These are phyloP conservation scores for Adrianichthys oophorus DNA, from an alignment of 2,797 vertebrate species.

Conservation along the genomic window DNA sequence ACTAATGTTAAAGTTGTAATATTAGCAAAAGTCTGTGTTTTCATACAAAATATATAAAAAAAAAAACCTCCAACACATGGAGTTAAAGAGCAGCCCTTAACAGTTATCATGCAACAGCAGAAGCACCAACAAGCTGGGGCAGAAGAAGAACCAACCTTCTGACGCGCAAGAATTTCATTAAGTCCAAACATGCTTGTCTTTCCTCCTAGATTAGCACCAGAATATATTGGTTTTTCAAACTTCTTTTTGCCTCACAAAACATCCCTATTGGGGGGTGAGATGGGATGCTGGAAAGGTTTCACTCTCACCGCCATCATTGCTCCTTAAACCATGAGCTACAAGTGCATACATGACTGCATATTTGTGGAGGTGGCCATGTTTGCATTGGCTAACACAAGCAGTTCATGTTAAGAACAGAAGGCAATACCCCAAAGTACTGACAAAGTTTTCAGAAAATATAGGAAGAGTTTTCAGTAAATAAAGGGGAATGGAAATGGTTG, in stretches of 20 bases:
- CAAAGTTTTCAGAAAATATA: constrained; percentile 15
- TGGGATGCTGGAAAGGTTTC: constrained; percentile 53
- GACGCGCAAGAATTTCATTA: neutral
- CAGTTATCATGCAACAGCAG: constrained; percentile 16
- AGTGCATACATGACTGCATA: constrained; percentile 73
- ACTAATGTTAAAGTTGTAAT: too few species aligned
- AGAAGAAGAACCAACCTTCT: too few species aligned
- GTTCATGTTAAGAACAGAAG: constrained; percentile 21
- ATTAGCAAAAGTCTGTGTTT: too few species aligned
- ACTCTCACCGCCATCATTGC: constrained; percentile 36
- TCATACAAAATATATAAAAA: too few species aligned
- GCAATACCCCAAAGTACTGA: constrained; percentile 10
- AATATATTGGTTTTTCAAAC: constrained; percentile 7
- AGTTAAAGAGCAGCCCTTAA: neutral
- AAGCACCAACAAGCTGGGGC: neutral
- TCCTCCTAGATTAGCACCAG: neutral
- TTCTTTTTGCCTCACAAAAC: constrained; percentile 24
- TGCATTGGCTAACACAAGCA: constrained; percentile 46
- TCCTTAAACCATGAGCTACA: constrained; percentile 46
- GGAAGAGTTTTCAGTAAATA: too few species aligned
- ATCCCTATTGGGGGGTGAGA: constrained; percentile 41
- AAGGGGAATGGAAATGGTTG: too few species aligned
- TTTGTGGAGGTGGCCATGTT: constrained; percentile 70
- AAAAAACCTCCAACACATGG: too few species aligned
- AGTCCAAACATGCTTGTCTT: constrained; percentile 39